A percentile compares a stretch with the other conserved stretches of the same genome.
phyloP scores from a whole-genome alignment of 2,113 vertebrate genomes.

The Bostrychus sinensis region DNA sequence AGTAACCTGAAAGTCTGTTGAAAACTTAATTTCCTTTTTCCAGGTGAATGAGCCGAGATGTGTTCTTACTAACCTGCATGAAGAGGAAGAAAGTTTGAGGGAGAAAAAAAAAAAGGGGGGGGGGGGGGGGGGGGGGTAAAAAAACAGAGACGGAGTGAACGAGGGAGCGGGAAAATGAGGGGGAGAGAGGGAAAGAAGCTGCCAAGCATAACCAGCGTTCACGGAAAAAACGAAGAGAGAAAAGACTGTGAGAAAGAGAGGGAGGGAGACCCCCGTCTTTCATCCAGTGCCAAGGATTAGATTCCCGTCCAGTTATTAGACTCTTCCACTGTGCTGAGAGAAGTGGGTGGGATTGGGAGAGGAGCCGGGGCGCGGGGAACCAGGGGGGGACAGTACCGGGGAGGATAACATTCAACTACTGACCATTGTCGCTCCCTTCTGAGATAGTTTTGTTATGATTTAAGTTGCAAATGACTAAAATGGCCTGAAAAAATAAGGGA shows the following conservation, averaged over 20 bases:
- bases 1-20: not conserved
- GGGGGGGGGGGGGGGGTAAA: slow-evolving; percentile 19
- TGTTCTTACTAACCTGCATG: slow-evolving; percentile 36
- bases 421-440: slow-evolving; percentile 40
- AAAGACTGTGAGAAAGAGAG: slow-evolving; percentile 72
- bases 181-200: slow-evolving; percentile 55
- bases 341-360: slow-evolving; percentile 63
- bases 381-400: slow-evolving; percentile 16
- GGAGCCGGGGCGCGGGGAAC: not conserved
- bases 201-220: slow-evolving; percentile 76
- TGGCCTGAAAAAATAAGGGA: slow-evolving; percentile 9
- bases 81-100: slow-evolving; percentile 26
- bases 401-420: slow-evolving; percentile 54
- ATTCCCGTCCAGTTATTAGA: slow-evolving; percentile 83
- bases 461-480: slow-evolving; percentile 24
- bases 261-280: slow-evolving; percentile 78
- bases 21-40: not conserved
- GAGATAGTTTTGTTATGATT: slow-evolving; percentile 52
- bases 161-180: slow-evolving; percentile 57
- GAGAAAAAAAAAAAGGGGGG: slow-evolving; percentile 9
- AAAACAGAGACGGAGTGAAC: slow-evolving; percentile 36
- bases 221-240: slow-evolving; percentile 68
- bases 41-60: not conserved
- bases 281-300: slow-evolving; percentile 83
- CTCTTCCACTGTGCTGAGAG: slow-evolving; percentile 79